A percentile compares a stretch with the other conserved stretches of the same genome.
These are phyloP conservation scores for Chaenocephalus aceratus DNA, from an alignment of 2,113 vertebrate species.

Conservation along the genomic window DNA sequence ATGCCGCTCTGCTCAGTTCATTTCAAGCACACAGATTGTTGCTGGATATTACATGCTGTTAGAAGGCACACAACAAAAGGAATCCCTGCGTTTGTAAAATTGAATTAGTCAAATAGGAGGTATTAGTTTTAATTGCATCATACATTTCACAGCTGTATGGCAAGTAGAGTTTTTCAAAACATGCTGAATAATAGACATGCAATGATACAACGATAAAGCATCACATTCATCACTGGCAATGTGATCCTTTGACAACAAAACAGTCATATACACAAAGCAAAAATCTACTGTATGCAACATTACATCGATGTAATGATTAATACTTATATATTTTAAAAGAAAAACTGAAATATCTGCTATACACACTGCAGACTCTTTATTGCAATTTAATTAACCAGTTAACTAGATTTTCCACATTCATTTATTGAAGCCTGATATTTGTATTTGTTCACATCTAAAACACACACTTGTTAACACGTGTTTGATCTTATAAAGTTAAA, in stretches of 20 bases:
- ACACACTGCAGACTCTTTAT: not conserved
- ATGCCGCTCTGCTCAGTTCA: slow-evolving; percentile 3
- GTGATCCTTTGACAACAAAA: slow-evolving; percentile 23
- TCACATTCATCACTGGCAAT: slow-evolving; percentile 26
- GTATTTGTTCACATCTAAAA: slow-evolving; percentile 22
- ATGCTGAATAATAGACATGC: slow-evolving; percentile 71
- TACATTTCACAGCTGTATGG: slow-evolving; percentile 53
- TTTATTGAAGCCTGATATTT: slow-evolving; percentile 1
- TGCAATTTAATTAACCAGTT: not conserved
- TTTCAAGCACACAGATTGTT: slow-evolving; percentile 61
- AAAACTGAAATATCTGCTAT: slow-evolving; percentile 6
- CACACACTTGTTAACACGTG: slow-evolving; percentile 24
- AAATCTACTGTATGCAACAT: not conserved
- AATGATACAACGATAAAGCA: slow-evolving; percentile 30
- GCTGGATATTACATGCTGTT: slow-evolving; percentile 66
- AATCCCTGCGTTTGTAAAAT: slow-evolving; percentile 27
- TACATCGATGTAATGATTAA: not conserved
- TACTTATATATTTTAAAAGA: not conserved
- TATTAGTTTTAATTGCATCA: slow-evolving; percentile 38
- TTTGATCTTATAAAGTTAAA: slow-evolving; percentile 30
- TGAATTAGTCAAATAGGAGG: slow-evolving; percentile 23
- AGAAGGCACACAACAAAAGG: slow-evolving; percentile 28
- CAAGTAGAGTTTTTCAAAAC: slow-evolving; percentile 38
- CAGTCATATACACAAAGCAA: slow-evolving; percentile 14
- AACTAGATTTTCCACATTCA: not conserved